Percentiles rank a stretch among this genome's conserved stretches.
Evolutionary conservation across 2,888 invertebrate genomes (phyloP).

Genomic region (Leptogaster cylindrica): DNA sequence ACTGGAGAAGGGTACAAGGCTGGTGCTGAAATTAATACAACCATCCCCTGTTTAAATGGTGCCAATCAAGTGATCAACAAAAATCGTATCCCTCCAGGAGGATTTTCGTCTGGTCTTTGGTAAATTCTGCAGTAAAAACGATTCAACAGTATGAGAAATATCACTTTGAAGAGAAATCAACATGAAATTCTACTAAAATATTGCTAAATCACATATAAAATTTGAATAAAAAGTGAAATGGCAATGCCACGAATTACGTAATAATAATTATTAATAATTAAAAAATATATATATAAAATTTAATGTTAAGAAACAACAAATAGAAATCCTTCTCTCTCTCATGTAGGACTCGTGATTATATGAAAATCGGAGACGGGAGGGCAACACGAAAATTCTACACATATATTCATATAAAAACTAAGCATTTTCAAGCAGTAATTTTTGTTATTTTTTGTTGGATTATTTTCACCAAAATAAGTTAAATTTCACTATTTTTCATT

Average conservation of each 20-base stretch:
- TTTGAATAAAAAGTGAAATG: too few species aligned
- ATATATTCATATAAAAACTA: too few species aligned
- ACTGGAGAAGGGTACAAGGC: slow-evolving; percentile 65
- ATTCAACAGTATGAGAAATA: too few species aligned
- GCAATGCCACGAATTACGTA: too few species aligned
- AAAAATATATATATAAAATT: neutral
- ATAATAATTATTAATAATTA: too few species aligned
- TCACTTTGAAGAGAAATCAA: neutral
- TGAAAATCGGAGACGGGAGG: slow-evolving; percentile 32
- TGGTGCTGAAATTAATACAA: slow-evolving; percentile 56
- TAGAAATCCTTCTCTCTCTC: slow-evolving; percentile 19
- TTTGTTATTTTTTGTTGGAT: neutral
- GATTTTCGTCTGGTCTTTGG: slow-evolving; percentile 62
- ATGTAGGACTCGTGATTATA: slow-evolving; percentile 23
- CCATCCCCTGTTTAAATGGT: slow-evolving; percentile 56
- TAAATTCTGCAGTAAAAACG: slow-evolving; percentile 52
- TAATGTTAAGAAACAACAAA: slow-evolving; percentile 1
- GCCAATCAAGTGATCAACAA: slow-evolving; percentile 61
- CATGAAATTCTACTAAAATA: too few species aligned
- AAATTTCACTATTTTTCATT: too few species aligned
- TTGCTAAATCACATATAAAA: too few species aligned
- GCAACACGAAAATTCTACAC: slow-evolving; percentile 5
- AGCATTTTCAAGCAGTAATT: too few species aligned
- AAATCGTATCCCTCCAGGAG: slow-evolving; percentile 62
- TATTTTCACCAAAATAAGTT: too few species aligned